phyloP scores from a whole-genome alignment of 1,140 invertebrate species.

The Atta cephalotes region DNA sequence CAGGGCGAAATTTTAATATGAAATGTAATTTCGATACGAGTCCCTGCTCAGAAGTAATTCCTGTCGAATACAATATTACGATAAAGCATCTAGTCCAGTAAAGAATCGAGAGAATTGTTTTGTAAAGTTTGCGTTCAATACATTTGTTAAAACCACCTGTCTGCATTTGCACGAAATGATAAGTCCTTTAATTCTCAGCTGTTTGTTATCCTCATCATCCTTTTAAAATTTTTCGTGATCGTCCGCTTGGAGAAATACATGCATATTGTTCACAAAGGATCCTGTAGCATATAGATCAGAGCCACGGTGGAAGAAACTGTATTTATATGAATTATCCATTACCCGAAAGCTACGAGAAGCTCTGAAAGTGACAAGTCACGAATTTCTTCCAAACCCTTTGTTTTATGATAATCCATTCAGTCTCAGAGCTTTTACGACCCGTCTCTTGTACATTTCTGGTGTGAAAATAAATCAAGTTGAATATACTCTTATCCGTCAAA shows the following conservation, averaged over 20 bases:
- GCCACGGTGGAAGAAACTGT: background rate
- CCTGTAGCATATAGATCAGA: background rate
- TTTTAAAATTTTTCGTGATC: background rate
- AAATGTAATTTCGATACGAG: too few relatives aligned
- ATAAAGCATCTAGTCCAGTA: slow-evolving; percentile 29
- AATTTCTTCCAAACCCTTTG: slow-evolving; percentile 2
- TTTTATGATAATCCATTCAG: slow-evolving; percentile 35
- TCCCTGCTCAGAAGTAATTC: background rate
- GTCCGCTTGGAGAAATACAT: background rate
- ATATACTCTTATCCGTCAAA: slow-evolving; percentile 16
- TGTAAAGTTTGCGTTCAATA: slow-evolving; percentile 44
- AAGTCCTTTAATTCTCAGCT: slow-evolving; percentile 28
- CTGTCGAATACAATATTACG: slow-evolving; percentile 1
- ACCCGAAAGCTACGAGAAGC: background rate
- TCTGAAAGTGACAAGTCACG: slow-evolving; percentile 20
- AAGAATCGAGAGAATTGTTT: slow-evolving; percentile 33
- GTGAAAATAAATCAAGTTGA: slow-evolving; percentile 24
- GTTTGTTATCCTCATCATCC: slow-evolving; percentile 5
- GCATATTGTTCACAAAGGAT: background rate
- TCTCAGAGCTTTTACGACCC: slow-evolving; percentile 28
- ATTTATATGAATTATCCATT: slow-evolving; percentile 5
- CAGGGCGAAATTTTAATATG: too few relatives aligned
- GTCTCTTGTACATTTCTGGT: slow-evolving; percentile 30
- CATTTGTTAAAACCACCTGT: slow-evolving; percentile 26
- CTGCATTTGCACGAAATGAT: background rate